phyloP scores from a whole-genome alignment of 2,113 vertebrate species.

The Nycticorax nycticorax region DNA sequence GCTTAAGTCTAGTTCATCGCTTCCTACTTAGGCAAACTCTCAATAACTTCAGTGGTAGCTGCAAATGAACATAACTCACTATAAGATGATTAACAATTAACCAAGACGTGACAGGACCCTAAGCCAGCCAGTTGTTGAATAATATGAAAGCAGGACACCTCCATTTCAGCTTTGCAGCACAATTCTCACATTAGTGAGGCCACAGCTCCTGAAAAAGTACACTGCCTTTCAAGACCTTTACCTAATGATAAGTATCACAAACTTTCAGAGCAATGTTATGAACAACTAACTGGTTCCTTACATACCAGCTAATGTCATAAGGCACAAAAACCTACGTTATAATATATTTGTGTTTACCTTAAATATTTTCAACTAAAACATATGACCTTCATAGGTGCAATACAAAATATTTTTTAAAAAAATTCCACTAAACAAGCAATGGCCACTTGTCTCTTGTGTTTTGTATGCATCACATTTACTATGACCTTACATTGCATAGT shows the following conservation, averaged over 20 bases:
- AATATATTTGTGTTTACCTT: neutral
- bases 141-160: neutral
- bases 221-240: neutral
- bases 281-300: neutral
- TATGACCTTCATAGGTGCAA: neutral
- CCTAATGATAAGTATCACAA: neutral
- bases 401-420: neutral
- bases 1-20: neutral
- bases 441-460: neutral
- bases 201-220: neutral
- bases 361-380: neutral
- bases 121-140: neutral
- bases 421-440: neutral
- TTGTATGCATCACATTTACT: neutral
- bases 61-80: neutral
- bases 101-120: neutral
- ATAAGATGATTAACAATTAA: neutral
- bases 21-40: neutral
- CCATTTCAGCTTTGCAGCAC: neutral
- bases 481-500: neutral
- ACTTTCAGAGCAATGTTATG: neutral
- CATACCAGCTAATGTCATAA: neutral
- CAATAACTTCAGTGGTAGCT: neutral
- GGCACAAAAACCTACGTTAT: neutral
- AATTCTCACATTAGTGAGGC: neutral